These are phyloP conservation scores for Phragmatobia fuliginosa DNA, from an alignment of 2,888 invertebrate genomes.

Conservation along the genomic window DNA sequence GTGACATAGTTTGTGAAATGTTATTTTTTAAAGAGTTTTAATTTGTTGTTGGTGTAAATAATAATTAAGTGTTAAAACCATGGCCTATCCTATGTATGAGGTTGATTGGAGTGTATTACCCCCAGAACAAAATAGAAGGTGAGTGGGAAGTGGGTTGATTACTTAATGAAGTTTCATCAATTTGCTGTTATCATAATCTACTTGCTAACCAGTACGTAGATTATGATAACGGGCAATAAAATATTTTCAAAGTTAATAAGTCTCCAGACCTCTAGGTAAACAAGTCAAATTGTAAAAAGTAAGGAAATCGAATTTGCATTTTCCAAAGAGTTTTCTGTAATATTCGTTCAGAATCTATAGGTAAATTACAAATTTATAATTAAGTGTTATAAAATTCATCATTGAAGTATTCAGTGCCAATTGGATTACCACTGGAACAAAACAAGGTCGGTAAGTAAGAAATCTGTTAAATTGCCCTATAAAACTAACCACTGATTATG, in stretches of 20 bases:
- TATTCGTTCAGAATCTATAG: slow-evolving; percentile 62
- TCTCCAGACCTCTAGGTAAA: slow-evolving; percentile 26
- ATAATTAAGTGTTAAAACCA: slow-evolving; percentile 53
- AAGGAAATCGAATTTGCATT: slow-evolving; percentile 39
- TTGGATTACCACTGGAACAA: slow-evolving; percentile 90
- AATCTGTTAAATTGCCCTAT: slow-evolving; percentile 20
- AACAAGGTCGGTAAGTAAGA: slow-evolving; percentile 92
- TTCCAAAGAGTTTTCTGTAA: slow-evolving; percentile 59
- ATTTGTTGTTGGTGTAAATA: slow-evolving; percentile 59
- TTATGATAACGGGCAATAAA: slow-evolving; percentile 32
- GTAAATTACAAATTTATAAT: slow-evolving; percentile 28
- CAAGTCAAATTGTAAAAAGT: slow-evolving; percentile 33
- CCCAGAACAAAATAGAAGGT: slow-evolving; percentile 95
- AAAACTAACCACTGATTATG: slow-evolving; percentile 15
- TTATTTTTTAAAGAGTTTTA: slow-evolving; percentile 67
- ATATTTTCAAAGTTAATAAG: slow-evolving; percentile 26
- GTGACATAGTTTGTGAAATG: slow-evolving; percentile 77
- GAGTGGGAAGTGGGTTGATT: slow-evolving; percentile 56
- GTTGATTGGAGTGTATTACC: slow-evolving; percentile 95
- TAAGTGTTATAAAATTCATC: slow-evolving; percentile 90
- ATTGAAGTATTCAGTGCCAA: slow-evolving; percentile 89
- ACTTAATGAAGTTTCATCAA: slow-evolving; percentile 18
- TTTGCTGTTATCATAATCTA: slow-evolving; percentile 29
- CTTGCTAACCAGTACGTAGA: slow-evolving; percentile 18
- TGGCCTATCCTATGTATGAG: slow-evolving; percentile 89